Conservation (phyloP, 2,888 invertebrate genomes). For the Bombylius major region DNA sequence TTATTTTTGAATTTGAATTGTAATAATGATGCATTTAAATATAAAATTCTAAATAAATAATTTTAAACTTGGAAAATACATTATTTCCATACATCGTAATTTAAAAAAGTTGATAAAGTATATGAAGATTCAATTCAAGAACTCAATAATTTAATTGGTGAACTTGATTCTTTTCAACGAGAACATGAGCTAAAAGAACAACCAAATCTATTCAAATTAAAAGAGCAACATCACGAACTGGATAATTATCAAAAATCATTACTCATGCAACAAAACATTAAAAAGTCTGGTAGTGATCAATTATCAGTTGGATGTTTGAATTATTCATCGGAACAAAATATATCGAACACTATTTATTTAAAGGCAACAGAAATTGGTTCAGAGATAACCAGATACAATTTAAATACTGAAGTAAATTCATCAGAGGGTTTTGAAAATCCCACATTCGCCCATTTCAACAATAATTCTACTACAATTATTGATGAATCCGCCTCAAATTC, state of each 20-base stretch:
- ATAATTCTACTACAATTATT: conserved; percentile 1
- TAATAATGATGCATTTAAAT: too few relatives aligned
- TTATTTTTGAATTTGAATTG: too few relatives aligned
- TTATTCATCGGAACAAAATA: conserved; percentile 15
- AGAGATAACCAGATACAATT: conserved; percentile 30
- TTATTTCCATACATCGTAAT: background rate
- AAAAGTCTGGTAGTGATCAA: conserved; percentile 17
- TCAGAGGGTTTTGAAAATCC: conserved; percentile 31
- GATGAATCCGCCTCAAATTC: background rate
- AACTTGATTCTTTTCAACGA: conserved; percentile 38
- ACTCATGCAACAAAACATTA: background rate
- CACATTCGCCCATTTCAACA: conserved; percentile 32
- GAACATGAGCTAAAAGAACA: conserved; percentile 34
- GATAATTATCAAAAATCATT: background rate
- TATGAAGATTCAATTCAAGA: conserved; percentile 39
- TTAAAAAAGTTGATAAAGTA: conserved; percentile 26
- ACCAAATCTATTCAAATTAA: background rate
- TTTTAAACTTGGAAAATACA: too few relatives aligned
- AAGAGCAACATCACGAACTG: conserved; percentile 1
- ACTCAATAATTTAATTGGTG: conserved; percentile 39
- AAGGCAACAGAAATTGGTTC: conserved; percentile 28
- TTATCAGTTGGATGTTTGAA: conserved; percentile 19
- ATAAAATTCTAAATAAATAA: too few relatives aligned
- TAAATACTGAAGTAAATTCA: conserved; percentile 10
- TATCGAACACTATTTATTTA: conserved; percentile 12